Evolutionary conservation across 2,113 vertebrate genomes (phyloP).

Genomic region (Cavia porcellus): DNA sequence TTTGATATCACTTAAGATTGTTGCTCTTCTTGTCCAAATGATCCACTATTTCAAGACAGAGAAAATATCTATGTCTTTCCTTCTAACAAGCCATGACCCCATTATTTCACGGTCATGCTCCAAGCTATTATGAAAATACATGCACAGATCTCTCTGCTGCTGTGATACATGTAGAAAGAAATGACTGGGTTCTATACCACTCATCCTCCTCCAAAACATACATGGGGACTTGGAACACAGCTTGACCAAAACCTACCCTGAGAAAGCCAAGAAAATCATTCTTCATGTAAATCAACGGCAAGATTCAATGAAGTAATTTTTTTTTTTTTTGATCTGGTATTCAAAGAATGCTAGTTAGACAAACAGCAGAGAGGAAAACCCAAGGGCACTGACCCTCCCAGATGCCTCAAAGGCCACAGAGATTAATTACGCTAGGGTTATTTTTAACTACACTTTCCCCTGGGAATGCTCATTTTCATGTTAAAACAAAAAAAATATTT

Average conservation of each 20-base stretch:
- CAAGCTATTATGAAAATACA: conserved; percentile 7
- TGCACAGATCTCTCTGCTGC: not conserved
- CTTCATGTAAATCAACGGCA: conserved; percentile 45
- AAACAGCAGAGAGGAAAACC: not conserved
- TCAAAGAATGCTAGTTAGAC: not conserved
- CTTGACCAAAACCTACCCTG: conserved; percentile 10
- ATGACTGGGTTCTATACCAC: not conserved
- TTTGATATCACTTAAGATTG: not conserved
- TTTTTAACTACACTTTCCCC: conserved; percentile 20
- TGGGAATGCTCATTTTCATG: not conserved
- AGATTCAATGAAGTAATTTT: not conserved
- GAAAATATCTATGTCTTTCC: not conserved
- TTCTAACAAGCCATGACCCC: not conserved
- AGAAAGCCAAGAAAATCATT: conserved; percentile 44
- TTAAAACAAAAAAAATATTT: conserved; percentile 24
- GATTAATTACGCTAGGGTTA: conserved; percentile 25
- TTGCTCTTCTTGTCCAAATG: not conserved
- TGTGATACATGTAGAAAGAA: not conserved
- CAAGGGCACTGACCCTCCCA: fast-evolving
- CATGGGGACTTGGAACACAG: not conserved
- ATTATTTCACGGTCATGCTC: not conserved
- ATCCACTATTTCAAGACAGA: not conserved
- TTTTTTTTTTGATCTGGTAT: not conserved
- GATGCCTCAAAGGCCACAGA: not conserved
- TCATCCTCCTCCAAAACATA: conserved; percentile 34